Evolutionary conservation across 2,888 invertebrate species (phyloP), one percentile per base, ranked within the genome.

Genomic region (Ormyrus rosae): DNA sequence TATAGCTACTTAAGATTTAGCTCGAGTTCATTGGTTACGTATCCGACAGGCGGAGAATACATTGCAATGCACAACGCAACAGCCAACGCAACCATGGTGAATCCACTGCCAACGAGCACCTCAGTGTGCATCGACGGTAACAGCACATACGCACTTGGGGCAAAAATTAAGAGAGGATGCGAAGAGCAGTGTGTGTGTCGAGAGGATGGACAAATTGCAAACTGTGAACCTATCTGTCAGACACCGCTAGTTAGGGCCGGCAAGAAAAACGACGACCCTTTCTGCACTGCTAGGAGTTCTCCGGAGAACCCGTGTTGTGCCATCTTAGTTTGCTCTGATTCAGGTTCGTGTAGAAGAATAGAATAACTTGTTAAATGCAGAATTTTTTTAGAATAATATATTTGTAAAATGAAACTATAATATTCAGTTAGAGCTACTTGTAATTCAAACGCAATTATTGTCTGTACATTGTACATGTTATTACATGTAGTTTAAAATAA

Each of bases 101-200:
- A 86, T 46, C 83, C 86, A 7, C 83, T 87, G 63, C 83, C 85
- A 0, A 65, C 85, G 6, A 60, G 75, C 11, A 72, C 78, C 13
- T 63, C 79, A 10, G 61, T 81, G 9, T 90, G 90, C 78, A 67
- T 83, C 9, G 87, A 89, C 0, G 86, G 84, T 8, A 89, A 89
- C 72, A 84, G 83, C 70, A 92, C 92, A 1, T 93, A 93, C 83
- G 90, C 91, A 70, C 90, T 94, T 71, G 96, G 96, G 1, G 95
- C 96, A 84, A 93, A 92, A 83, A 92, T 96, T 84, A 93, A 94
- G 80, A 93, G 94, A 58, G 95, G 94, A 63, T 97, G 97, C 87
- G 95, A 96, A 77, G 95, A 96, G 83, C 92, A 93, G 2, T 97
- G 97, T 87, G 94, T 94, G 46, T 97, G 97, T 87, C 91, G 92